Conservation (phyloP, 2,797 vertebrate species). For the Myotis pilosus region DNA sequence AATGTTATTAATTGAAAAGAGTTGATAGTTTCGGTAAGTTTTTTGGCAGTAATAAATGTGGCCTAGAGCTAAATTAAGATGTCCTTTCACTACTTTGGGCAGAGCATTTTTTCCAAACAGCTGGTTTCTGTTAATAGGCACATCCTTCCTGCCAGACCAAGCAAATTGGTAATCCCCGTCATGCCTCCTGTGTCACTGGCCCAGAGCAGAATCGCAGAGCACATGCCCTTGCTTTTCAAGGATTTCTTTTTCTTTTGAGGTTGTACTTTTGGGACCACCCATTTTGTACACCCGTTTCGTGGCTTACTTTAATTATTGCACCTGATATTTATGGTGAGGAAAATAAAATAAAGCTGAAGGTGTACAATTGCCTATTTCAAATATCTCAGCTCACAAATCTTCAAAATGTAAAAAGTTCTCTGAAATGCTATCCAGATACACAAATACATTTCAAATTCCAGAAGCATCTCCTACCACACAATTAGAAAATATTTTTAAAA, state of each 20-base stretch:
- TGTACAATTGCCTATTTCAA: conserved; percentile 53
- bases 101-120: conserved; percentile 69
- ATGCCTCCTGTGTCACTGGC: conserved; percentile 35
- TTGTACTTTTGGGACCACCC: conserved; percentile 65
- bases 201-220: conserved; percentile 65
- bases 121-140: conserved; percentile 75
- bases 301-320: conserved; percentile 61
- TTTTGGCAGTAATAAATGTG: conserved; percentile 61
- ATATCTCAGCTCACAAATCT: conserved; percentile 42
- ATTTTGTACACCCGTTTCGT: conserved; percentile 21
- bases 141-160: conserved; percentile 62
- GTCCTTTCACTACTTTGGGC: conserved; percentile 70
- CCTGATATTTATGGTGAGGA: conserved; percentile 38
- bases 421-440: background rate
- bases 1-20: conserved; percentile 65
- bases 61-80: conserved; percentile 77
- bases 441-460: conserved; percentile 29
- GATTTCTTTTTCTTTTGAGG: conserved; percentile 38
- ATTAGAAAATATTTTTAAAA: background rate
- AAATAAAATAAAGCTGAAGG: conserved; percentile 33
- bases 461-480: background rate
- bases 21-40: conserved; percentile 47
- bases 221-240: conserved; percentile 49
- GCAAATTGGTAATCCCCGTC: conserved; percentile 71
- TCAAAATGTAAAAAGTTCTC: conserved; percentile 6